Base-by-base conservation (phyloP, 1,140 invertebrate genomes). In the Megalonaias nervosa region DNA sequence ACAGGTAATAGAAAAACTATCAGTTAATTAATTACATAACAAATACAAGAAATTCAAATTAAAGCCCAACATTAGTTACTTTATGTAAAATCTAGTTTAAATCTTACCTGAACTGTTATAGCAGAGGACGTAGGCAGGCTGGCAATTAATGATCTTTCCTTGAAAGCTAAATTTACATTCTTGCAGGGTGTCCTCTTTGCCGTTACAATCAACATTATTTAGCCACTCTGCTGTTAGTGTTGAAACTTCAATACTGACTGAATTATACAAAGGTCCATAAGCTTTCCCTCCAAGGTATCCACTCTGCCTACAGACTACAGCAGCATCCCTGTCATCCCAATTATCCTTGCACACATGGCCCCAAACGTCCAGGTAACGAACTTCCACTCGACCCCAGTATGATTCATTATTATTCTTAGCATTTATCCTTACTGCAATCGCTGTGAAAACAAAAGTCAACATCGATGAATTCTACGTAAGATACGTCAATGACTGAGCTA, bases 311-410 rank as follows among this genome's bases (percentile, higher is more conserved):
- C 85, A 86, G 14, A 77, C 82, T 2, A 86, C 85, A 76, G 91
- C 91, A 0, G 94, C 95, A 13, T 94, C 92, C 64, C 92, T 91
- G 19, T 92, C 88, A 58, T 23, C 23, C 75, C 75, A 77, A 21
- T 56, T 71, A 56, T 67, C 62, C 57, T 67, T 94, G 84, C 95
- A 96, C 16, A 96, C 91, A 1, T 94, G 95, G 2, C 95, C 95
- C 95, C 95, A 95, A 5, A 94, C 91, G 12, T 94, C 95, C 78
- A 93, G 92, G 83, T 94, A 93, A 78, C 92, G 91, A 0, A 96
- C 92, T 90, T 95, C 95, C 0, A 96, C 90, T 60, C 94, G 90
- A 1, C 95, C 95, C 88, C 94, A 93, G 38, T 90, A 89, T 2
- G 71, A 69, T 48, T 81, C 92, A 48, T 94, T 94, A 61, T 93